Conservation (phyloP, 2,113 vertebrate genomes). For the Centropus unirufus region DNA sequence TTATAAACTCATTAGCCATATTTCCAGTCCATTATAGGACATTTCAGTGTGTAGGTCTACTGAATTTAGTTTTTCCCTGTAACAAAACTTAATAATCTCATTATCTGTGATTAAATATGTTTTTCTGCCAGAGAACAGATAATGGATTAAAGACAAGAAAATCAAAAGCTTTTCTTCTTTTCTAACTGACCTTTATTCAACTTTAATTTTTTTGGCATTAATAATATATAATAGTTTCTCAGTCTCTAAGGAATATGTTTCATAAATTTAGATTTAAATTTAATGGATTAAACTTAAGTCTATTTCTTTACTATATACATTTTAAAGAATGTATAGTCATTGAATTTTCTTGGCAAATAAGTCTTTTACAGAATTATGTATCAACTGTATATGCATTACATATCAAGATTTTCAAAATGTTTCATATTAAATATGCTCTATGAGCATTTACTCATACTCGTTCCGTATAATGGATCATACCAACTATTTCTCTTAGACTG, state of each 20-base stretch:
- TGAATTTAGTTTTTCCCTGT: not conserved
- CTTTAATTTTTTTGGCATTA: not conserved
- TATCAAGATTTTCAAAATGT: not conserved
- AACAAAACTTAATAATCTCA: not conserved
- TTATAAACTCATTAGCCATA: not conserved
- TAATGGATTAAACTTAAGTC: not conserved
- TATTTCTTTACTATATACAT: not conserved
- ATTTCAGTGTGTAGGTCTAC: not conserved
- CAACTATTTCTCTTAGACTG: not conserved
- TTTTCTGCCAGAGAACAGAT: not conserved
- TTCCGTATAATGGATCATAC: not conserved
- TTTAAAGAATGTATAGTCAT: not conserved
- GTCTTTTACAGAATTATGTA: not conserved
- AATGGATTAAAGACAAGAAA: not conserved
- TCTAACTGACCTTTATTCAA: not conserved
- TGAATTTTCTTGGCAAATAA: not conserved
- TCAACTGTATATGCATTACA: not conserved
- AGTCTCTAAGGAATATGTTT: not conserved
- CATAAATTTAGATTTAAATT: not conserved
- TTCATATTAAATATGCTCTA: not conserved
- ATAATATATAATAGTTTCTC: not conserved
- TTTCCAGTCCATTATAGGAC: not conserved
- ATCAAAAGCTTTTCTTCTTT: not conserved
- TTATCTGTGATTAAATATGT: not conserved
- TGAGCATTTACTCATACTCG: not conserved